Evolutionary conservation across 2,888 invertebrate species (phyloP), one percentile per base, ranked within the genome.

Genomic region (Nasonia oneida): DNA sequence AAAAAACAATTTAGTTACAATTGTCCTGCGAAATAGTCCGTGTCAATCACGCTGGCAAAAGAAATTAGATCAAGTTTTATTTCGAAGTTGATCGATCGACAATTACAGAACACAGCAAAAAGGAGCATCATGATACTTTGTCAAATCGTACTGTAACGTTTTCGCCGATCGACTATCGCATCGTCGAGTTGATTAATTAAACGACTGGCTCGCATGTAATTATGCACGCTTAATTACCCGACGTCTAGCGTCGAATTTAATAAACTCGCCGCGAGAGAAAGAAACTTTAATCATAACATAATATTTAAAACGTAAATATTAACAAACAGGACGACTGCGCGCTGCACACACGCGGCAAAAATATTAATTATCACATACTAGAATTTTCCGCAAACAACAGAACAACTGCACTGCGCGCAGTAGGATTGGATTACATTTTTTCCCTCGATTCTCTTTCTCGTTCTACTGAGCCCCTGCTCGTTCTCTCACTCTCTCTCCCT

Each of bases 41-140:
- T 57, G 1, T 57, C 5, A 71, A 23, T 79, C n/a, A 77, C n/a
- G 50, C 23, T 81, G 76, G 42, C 47, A 73, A 76, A 71, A 57
- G 78, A 57, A 29, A 29, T 29, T 29, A 1, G 29, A 29, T 29
- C 1, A 29, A 29, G 29, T 29, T 29, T 29, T 29, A 29, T 29
- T 1, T 29, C 29, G 29, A 29, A 29, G 29, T 29, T 29, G 1
- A 29, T 29, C 10, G 47, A 47, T 47, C 86, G 79, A 87, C 86
- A 87, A 87, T 86, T 87, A 12, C 12, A 12, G 2, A 47, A 47
- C 10, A 10, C 10, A 10, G 12, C 8, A 47, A 12, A 42, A 12
- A 47, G 39, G 0, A 10, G 42, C 6, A 1, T 47, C 12, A 12
- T 1, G 12, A 47, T 47, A 47, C 10, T 47, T 47, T 1, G 47